A percentile compares a stretch with the other conserved stretches of the same genome.
Evolutionary conservation across 2,888 invertebrate species (phyloP).

Genomic region (Digitonthophagus gazella): DNA sequence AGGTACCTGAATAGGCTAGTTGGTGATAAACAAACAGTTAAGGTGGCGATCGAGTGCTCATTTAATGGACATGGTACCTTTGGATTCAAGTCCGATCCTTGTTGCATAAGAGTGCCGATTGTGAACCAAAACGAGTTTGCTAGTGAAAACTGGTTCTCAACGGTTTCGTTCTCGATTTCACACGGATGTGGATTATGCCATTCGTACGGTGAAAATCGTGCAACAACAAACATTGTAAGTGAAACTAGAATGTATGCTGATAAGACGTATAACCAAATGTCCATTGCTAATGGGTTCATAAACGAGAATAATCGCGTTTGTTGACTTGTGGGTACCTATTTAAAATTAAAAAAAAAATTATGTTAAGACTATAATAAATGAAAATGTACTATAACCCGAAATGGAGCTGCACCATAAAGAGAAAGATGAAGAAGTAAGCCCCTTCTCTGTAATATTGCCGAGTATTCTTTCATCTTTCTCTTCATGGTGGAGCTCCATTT

Average conservation of each 20-base stretch:
- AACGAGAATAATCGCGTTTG: conserved; percentile 91
- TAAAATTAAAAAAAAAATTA: conserved; percentile 25
- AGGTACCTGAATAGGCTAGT: conserved; percentile 23
- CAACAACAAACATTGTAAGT: conserved; percentile 93
- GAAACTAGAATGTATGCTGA: conserved; percentile 93
- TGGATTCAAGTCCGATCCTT: conserved; percentile 89
- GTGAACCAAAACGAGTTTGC: conserved; percentile 96
- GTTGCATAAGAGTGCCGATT: conserved; percentile 91
- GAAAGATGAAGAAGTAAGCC: not conserved
- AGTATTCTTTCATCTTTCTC: too few relatives aligned
- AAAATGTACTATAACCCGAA: too few relatives aligned
- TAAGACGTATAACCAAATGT: conserved; percentile 95
- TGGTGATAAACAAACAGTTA: conserved; percentile 22
- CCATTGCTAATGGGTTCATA: conserved; percentile 92
- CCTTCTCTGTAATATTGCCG: too few relatives aligned
- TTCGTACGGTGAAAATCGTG: conserved; percentile 95
- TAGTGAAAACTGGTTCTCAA: conserved; percentile 94
- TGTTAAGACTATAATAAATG: not conserved
- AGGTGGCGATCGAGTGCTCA: conserved; percentile 26
- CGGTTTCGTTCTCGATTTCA: conserved; percentile 76
- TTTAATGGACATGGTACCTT: conserved; percentile 62
- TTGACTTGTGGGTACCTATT: conserved; percentile 83
- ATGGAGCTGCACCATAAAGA: too few relatives aligned
- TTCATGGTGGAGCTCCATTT: too few relatives aligned
- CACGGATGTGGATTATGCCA: conserved; percentile 84